These are phyloP conservation scores for Himalopsyche phryganea DNA, from an alignment of 1,140 invertebrate species.

Conservation along the genomic window DNA sequence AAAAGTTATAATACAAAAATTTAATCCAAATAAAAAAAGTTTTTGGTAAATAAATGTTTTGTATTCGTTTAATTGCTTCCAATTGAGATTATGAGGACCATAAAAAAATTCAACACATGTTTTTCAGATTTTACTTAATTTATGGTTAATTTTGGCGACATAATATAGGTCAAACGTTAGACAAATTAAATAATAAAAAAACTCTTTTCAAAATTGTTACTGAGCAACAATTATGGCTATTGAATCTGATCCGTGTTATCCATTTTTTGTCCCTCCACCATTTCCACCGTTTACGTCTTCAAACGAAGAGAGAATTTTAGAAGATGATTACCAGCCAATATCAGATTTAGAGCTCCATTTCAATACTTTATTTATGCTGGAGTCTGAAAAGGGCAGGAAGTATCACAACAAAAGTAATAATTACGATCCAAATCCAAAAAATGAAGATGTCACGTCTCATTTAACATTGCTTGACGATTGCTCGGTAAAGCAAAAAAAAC, in stretches of 20 bases:
- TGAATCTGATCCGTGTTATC: constrained; percentile 27
- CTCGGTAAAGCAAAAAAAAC: neutral
- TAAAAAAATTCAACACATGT: too few relatives aligned
- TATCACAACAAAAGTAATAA: too few relatives aligned
- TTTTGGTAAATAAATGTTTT: too few relatives aligned
- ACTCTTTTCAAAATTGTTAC: neutral
- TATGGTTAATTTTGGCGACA: too few relatives aligned
- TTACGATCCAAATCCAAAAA: neutral
- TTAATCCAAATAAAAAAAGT: too few relatives aligned
- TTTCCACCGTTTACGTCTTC: constrained; percentile 11
- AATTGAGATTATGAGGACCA: too few relatives aligned
- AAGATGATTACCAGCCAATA: constrained; percentile 25
- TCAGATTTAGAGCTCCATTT: constrained; percentile 31
- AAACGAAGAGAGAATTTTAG: constrained; percentile 8
- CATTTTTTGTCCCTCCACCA: constrained; percentile 22
- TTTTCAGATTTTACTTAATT: too few relatives aligned
- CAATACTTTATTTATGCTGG: constrained; percentile 33
- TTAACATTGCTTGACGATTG: neutral
- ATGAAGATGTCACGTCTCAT: constrained; percentile 1
- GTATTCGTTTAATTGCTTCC: too few relatives aligned
- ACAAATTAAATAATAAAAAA: neutral
- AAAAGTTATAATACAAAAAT: too few relatives aligned
- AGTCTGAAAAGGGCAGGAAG: constrained; percentile 26
- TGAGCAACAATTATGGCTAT: neutral
- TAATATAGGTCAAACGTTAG: neutral